These are phyloP conservation scores for Cavia aperea DNA, from an alignment of 2,113 vertebrate species.

Conservation along the genomic window DNA sequence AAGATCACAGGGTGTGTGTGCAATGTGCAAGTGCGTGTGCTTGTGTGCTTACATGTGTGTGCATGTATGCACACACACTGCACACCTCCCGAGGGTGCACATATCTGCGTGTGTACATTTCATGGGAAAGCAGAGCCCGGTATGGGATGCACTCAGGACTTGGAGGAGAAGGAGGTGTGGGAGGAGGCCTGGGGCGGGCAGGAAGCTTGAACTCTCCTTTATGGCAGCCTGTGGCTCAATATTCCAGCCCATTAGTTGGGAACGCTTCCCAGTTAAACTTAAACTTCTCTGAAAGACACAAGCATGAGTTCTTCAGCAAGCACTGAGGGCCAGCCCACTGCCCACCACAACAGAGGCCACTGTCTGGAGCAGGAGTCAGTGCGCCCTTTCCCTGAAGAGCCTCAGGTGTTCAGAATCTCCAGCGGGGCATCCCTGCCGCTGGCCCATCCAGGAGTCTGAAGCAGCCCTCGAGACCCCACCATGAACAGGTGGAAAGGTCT, in stretches of 20 bases:
- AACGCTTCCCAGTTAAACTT: not conserved
- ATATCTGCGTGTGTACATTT: not conserved
- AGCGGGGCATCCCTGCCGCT: no score
- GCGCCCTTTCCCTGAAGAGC: not conserved
- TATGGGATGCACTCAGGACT: not conserved
- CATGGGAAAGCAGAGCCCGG: not conserved
- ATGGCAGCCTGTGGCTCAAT: rapidly evolving
- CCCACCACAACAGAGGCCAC: rapidly evolving
- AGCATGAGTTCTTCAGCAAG: no score
- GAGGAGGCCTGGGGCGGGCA: rapidly evolving
- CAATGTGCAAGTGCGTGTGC: not conserved
- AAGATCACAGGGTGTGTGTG: rapidly evolving
- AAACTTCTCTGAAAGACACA: not conserved
- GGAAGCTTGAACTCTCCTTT: not conserved
- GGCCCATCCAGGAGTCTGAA: rapidly evolving
- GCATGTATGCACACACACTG: not conserved
- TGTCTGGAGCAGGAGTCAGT: rapidly evolving
- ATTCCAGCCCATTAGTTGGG: not conserved
- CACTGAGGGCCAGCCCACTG: rapidly evolving
- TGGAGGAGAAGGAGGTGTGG: rapidly evolving
- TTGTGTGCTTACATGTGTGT: not conserved
- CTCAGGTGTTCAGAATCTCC: not conserved
- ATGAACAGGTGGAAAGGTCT: no score
- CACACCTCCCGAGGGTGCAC: not conserved
- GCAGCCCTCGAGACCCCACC: rapidly evolving